Base-by-base conservation (phyloP, 2,888 invertebrate species). In the Blastobasis adustella region DNA sequence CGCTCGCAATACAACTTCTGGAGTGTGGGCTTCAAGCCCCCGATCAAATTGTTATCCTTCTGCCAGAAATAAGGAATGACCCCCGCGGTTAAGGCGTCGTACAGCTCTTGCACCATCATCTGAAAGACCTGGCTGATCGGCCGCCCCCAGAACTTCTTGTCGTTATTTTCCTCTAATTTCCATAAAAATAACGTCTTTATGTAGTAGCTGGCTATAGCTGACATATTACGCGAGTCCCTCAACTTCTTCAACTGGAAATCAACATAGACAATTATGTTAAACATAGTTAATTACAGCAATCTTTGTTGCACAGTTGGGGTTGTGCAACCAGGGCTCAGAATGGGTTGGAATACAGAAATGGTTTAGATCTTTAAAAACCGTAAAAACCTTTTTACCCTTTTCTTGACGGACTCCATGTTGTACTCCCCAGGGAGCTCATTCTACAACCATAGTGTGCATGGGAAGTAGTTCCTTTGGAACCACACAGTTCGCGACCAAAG, bases 111-210 rank as follows among this genome's bases (percentile, higher is more conserved):
- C 0, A 86, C 71, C 86, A 86, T 86, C 4, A 64, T 63, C 1
- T 61, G 63, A 58, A 81, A 83, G 0, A 76, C 67, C 1, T 71
- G 52, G 52, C 79, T 79, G 4, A 78, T 44, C 52, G 73, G 81
- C 46, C 66, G 75, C 56, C 76, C 67, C 86, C 85, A 86, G 58
- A 71, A 84, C 9, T 66, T 69, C 46, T 77, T 76, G 52, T 76
- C 68, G 6, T 73, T 65, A n/a, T 61, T 65, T 2, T 68, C 65
- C 5, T 74, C 62, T 2, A 80, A 67, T 66, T 84, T 81, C 77
- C 89, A 86, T 6, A 90, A 70, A 57, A 88, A 88, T 3, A 91
- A 60, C 0, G 90, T 90, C 65, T 91, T 91, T 45, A 91, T 90
- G 60, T 88, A 91, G 62, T 91, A 91, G 57, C 91, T 91, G 0